Evolutionary conservation across 2,113 vertebrate genomes (phyloP), one percentile per base, ranked within the genome.

Genomic region (Cyprinodon tularosa): DNA sequence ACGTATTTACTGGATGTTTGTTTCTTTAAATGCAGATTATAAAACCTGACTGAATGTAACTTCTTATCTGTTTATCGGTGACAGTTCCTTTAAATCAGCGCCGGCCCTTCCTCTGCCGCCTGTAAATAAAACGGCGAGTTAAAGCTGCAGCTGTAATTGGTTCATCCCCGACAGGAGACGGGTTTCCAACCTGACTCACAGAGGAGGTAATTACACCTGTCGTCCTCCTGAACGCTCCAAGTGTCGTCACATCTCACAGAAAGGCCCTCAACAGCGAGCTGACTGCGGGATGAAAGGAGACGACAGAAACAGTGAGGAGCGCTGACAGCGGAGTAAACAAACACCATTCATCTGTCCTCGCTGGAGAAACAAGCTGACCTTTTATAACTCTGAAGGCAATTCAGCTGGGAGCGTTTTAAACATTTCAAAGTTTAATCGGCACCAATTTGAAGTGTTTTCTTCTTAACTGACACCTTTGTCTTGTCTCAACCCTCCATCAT

Each of bases 381-480:
- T 67, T 65, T 76, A 71, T 74, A 71, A 62, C 72, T 7, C 66
- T 59, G 76, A 65, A 80, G 84, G 81, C 83, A 90, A 81, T 90
- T 90, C 89, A 71, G 73, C 66, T 6, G 88, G 91, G 90, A 91
- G 81, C 82, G 4, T 88, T 90, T 91, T 88, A 86, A 14, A 78
- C 17, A 90, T 90, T 90, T 90, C 84, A 87, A 80, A 92, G 82
- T 90, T 91, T 89, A 90, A 92, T 91, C 84, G 81, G 74, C 83
- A 84, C 44, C 67, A 82, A 81, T 90, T 76, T 89, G 71, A 87
- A 86, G 79, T 83, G 62, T 80, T 20, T 68, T 76, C 57, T 42
- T 72, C 74, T 84, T 85, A 85, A 93, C 84, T 91, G 85, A 85
- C 78, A 64, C 73, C 76, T 61, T 86, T 73, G 53, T 81, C 71